These are phyloP conservation scores for Condylura cristata DNA, from an alignment of 2,113 vertebrate genomes.

Conservation along the genomic window DNA sequence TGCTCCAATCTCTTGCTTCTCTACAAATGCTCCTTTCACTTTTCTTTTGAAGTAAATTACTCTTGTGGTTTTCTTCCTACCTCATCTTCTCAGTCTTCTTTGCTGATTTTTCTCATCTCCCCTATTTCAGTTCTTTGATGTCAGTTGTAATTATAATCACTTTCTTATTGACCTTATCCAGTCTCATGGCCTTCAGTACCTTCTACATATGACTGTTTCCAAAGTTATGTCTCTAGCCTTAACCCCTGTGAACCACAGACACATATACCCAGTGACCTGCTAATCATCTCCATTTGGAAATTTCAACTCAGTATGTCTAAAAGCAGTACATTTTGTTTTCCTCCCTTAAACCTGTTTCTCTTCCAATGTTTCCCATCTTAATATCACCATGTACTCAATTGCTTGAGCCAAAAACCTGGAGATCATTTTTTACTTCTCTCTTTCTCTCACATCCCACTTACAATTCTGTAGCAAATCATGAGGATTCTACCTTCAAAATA, in stretches of 20 bases:
- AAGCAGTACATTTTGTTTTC: not conserved
- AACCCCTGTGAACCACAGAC: not conserved
- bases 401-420: not conserved
- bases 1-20: not conserved
- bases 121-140: not conserved
- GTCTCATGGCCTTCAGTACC: not conserved
- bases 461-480: not conserved
- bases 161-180: not conserved
- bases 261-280: not conserved
- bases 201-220: not conserved
- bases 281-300: not conserved
- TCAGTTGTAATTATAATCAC: not conserved
- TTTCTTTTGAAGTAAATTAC: not conserved
- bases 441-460: not conserved
- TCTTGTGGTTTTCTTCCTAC: not conserved
- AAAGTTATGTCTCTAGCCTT: not conserved
- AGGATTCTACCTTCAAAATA: not conserved
- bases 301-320: not conserved
- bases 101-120: not conserved
- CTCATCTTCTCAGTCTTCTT: not conserved
- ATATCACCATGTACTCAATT: not conserved
- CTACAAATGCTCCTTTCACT: not conserved
- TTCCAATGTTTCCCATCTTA: not conserved
- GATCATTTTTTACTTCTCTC: not conserved
- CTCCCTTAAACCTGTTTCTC: not conserved